Evolutionary conservation across 2,888 invertebrate species (phyloP), one percentile per base, ranked within the genome.

Genomic region (Pherbina coryleti): DNA sequence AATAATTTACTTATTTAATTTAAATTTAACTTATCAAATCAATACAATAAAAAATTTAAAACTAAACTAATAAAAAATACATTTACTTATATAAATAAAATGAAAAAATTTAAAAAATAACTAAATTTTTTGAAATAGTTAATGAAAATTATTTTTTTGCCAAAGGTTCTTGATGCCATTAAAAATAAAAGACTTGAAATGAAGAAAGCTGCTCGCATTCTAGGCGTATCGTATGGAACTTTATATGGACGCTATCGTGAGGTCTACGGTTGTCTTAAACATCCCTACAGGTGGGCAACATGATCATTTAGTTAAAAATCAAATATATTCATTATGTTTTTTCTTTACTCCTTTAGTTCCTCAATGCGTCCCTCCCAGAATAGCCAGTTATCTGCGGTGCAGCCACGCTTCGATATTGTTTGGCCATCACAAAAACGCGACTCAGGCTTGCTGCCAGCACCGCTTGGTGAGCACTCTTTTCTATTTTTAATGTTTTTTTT

Each of bases 191-290:
- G 96, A 91, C 89, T 97, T 86, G 97, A 97, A 90, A 97, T 97
- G 97, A 97, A 97, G 90, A 95, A 95, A 83, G 97, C 96, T 3
- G 96, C 97, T 2, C 96, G 97, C 88, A 92, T 97, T 77, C 91
- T 97, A 67, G 97, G 97, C 1, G 97, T 97, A 0, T 96, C 96
- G 67, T 97, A 97, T 90, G 97, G 97, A 5, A 97, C 97, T 0
- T 91, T 97, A 8, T 97, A 97, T 88, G 97, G 97, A 2, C 91
- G 97, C 84, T 97, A 97, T 88, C 91, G 97, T 5, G 97, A 97
- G 90, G 96, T 95, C 19, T 96, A 96, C 87, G 96, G 96, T 25
- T 96, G 96, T 87, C 92, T 96, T 80, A 96, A 96, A 90, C 93
- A 96, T 89, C 96, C 96, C 0, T 96, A 96, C 87, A 93, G 96